phyloP scores from a whole-genome alignment of 2,113 vertebrate species.

The Xyliphius kryptos region DNA sequence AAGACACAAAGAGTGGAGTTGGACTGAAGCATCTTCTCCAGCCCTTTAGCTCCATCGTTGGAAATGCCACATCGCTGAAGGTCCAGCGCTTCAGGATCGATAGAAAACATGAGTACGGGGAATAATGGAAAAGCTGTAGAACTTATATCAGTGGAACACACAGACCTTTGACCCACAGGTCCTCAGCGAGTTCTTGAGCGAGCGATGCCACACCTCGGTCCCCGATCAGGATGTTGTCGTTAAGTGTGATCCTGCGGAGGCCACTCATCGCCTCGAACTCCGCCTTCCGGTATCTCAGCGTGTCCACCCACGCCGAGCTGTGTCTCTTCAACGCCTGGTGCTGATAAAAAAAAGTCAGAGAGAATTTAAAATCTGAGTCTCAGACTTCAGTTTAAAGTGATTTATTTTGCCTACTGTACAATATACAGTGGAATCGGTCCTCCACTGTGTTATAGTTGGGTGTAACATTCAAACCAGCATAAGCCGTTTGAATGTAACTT shows the following conservation, averaged over 20 bases:
- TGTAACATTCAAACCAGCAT: too few relatives aligned
- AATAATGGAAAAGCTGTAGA: too few relatives aligned
- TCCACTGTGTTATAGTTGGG: too few relatives aligned
- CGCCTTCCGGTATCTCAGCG: constrained; percentile 83
- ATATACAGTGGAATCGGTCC: too few relatives aligned
- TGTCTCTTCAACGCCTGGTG: constrained; percentile 83
- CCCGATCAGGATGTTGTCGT: constrained; percentile 82
- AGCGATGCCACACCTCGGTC: constrained; percentile 78
- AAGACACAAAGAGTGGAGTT: constrained; percentile 79
- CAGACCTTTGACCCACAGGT: constrained; percentile 93
- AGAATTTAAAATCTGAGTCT: too few relatives aligned
- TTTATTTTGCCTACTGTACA: too few relatives aligned
- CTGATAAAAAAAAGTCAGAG: too few relatives aligned
- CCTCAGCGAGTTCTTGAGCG: constrained; percentile 80
- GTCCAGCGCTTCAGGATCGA: constrained; percentile 1
- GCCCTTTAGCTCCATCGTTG: constrained; percentile 73
- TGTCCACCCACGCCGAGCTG: constrained; percentile 84
- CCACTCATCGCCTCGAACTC: constrained; percentile 87
- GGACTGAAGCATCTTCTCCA: constrained; percentile 77
- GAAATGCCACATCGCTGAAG: constrained; percentile 90
- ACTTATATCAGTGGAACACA: background rate
- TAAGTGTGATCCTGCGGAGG: constrained; percentile 82
- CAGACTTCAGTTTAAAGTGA: too few relatives aligned
- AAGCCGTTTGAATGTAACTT: too few relatives aligned
- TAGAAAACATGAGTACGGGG: too few relatives aligned